Evolutionary conservation across 1,140 invertebrate genomes (phyloP).

Genomic region (Scylla paramamosain): DNA sequence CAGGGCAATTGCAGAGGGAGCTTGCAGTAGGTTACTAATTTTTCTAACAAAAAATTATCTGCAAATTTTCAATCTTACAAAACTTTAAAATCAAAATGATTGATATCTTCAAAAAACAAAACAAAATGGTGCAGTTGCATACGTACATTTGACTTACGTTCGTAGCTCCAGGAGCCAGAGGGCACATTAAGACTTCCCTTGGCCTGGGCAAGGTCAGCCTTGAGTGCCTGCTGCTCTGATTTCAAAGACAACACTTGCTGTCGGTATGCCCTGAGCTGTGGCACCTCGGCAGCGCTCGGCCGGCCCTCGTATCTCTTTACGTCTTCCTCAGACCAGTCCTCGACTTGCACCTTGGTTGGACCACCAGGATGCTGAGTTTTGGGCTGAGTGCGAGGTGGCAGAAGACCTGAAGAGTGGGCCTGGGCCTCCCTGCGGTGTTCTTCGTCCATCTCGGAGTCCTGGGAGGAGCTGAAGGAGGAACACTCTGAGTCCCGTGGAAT

Average conservation of each 20-base stretch:
- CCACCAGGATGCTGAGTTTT: conserved; percentile 19
- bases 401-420: conserved; percentile 56
- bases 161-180: conserved; percentile 83
- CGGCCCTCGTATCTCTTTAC: conserved; percentile 74
- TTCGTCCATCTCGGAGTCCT: conserved; percentile 84
- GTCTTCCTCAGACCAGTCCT: conserved; percentile 75
- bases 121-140: conserved; percentile 75
- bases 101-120: conserved; percentile 70
- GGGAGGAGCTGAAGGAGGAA: conserved; percentile 89
- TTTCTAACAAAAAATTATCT: background rate
- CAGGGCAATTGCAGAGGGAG: conserved; percentile 1
- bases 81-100: conserved; percentile 42
- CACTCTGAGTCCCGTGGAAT: conserved; percentile 87
- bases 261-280: conserved; percentile 79
- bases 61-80: conserved; percentile 13
- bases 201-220: conserved; percentile 81
- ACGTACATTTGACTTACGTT: conserved; percentile 82
- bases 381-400: conserved; percentile 47
- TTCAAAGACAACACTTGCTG: conserved; percentile 81
- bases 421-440: conserved; percentile 75
- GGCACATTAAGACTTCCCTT: conserved; percentile 82
- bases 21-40: background rate
- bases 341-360: conserved; percentile 69
- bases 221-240: conserved; percentile 82
- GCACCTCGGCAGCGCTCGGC: conserved; percentile 68